phyloP scores from a whole-genome alignment of 1,140 invertebrate species.

The Drosophila pectinifera region DNA sequence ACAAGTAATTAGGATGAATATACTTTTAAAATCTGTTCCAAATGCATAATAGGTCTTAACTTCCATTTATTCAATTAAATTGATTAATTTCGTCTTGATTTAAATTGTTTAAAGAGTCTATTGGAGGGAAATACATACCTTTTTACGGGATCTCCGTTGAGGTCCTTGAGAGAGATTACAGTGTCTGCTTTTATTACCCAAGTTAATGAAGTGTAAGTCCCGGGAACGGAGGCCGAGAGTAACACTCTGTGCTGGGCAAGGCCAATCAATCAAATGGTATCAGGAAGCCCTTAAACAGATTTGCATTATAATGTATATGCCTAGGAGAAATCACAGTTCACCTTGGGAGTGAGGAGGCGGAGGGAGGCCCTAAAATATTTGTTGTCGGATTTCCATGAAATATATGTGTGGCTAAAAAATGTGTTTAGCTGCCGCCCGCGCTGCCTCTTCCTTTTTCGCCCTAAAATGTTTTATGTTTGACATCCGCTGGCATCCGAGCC shows the following conservation, averaged over 20 bases:
- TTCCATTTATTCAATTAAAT: not conserved
- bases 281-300: slow-evolving; percentile 35
- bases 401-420: slow-evolving; percentile 14
- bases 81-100: not conserved
- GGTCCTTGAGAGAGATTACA: not conserved
- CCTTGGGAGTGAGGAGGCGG: not conserved
- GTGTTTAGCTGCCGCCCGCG: slow-evolving; percentile 8
- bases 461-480: slow-evolving; percentile 57
- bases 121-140: too few species aligned
- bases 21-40: too few species aligned
- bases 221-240: too few species aligned
- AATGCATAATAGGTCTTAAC: too few species aligned
- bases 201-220: slow-evolving; percentile 29
- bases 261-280: slow-evolving; percentile 38
- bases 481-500: slow-evolving; percentile 55
- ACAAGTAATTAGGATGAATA: slow-evolving; percentile 1
- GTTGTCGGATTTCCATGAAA: slow-evolving; percentile 36
- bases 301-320: slow-evolving; percentile 17
- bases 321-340: not conserved
- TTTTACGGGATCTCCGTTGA: not conserved
- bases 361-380: slow-evolving; percentile 17
- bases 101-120: not conserved
- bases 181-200: slow-evolving; percentile 13
- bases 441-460: not conserved
- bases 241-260: not conserved